Conservation (phyloP, 2,888 invertebrate species). For the Dicyrtomina minuta region DNA sequence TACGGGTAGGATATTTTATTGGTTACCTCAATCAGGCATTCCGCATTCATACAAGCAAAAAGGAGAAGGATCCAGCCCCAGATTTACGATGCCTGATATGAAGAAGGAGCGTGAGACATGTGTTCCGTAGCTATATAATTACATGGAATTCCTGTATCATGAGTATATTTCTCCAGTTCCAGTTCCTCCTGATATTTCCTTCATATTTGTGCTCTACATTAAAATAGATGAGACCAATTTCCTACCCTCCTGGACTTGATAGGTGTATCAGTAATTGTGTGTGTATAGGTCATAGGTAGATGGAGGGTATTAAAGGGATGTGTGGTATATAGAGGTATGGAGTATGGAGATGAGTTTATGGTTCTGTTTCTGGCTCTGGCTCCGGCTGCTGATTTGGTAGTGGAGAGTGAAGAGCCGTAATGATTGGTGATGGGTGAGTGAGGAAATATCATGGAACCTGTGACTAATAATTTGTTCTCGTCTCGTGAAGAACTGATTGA, state of each 20-base stretch:
- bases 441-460: slow-evolving; percentile 25
- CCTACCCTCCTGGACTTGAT: background rate
- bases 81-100: too few relatives aligned
- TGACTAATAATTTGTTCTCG: slow-evolving; percentile 22
- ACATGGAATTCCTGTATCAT: background rate
- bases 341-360: too few relatives aligned
- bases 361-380: background rate
- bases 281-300: too few relatives aligned
- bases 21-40: background rate
- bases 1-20: too few relatives aligned
- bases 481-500: slow-evolving; percentile 34
- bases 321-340: too few relatives aligned
- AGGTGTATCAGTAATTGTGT: background rate
- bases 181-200: background rate
- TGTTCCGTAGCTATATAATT: background rate
- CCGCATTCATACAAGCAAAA: background rate
- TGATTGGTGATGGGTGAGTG: background rate
- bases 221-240: slow-evolving; percentile 24
- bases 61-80: too few relatives aligned
- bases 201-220: background rate
- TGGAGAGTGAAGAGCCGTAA: too few relatives aligned
- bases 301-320: too few relatives aligned
- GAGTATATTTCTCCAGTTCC: background rate
- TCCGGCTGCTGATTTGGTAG: background rate
- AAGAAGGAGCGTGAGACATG: background rate